These are phyloP conservation scores for Agriopis leucophaearia DNA, from an alignment of 2,888 invertebrate species.

Conservation along the genomic window DNA sequence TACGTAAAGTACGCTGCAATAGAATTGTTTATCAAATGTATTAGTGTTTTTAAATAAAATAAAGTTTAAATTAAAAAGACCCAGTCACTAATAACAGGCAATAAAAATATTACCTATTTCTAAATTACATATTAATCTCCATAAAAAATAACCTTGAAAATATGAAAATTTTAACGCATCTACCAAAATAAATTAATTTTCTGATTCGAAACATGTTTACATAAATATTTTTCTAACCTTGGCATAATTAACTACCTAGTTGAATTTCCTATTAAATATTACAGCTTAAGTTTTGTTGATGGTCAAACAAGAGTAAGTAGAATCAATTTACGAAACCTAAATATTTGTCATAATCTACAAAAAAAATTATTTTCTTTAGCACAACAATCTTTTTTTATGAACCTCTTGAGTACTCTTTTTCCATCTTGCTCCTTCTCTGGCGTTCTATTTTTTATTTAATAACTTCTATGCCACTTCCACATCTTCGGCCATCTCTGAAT, in stretches of 20 bases:
- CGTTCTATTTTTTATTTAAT: not conserved
- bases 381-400: too few species aligned
- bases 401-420: too few species aligned
- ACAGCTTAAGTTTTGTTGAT: not conserved
- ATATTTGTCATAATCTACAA: not conserved
- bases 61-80: too few species aligned
- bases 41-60: too few species aligned
- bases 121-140: not conserved
- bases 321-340: not conserved
- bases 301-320: not conserved
- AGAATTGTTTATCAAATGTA: too few species aligned
- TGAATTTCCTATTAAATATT: slow-evolving; percentile 7
- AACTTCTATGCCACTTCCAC: slow-evolving; percentile 20
- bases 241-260: slow-evolving; percentile 7
- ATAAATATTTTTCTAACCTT: slow-evolving; percentile 5
- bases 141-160: slow-evolving; percentile 9
- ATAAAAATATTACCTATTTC: not conserved
- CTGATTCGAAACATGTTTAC: slow-evolving; percentile 11
- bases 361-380: too few species aligned
- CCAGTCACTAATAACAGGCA: too few species aligned
- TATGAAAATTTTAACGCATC: slow-evolving; percentile 7
- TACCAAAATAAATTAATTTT: slow-evolving; percentile 4
- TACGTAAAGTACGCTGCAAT: too few species aligned
- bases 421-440: not conserved
- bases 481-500: slow-evolving; percentile 26